Evolutionary conservation across 2,888 invertebrate genomes (phyloP), one percentile per base, ranked within the genome.

Genomic region (Cheilosia variabilis): DNA sequence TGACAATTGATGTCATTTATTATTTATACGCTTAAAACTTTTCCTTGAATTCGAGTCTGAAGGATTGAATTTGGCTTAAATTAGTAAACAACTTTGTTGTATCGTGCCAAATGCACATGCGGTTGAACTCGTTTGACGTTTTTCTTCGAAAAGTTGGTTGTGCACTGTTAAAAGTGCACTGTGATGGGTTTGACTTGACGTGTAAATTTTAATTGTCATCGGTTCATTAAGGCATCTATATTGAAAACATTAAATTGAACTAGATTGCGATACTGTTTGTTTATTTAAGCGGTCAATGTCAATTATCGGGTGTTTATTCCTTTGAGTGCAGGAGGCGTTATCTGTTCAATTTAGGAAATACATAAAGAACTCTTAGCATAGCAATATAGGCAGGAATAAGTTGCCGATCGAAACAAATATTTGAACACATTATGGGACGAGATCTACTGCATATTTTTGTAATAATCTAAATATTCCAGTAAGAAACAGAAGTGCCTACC

Each of bases 1-100:
- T 86, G 86, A 81, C 86, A 86, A 81, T 86, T 86, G 86, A 86
- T 63, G 68, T 76, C 63, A 72, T 86, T 72, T 81, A 81, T 86
- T 86, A 86, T 86, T 86, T 72, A 86, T 77, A 27, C 34, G 17
- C 24, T 86, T 81, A 63, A 86, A 81, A 76, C 57, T 81, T 60
- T 62, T 72, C 13, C 66, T 41, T 58, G 53, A 63, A 75, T 81
- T 62, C 9, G 45, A 31, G 50, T 22, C 22, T 45, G 63, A 63
- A 19, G 60, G 50, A 57, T 58, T 66, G 57, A 86, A 66, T 45
- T 57, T 34, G 17, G 17, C 37, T 53, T 86, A 81, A 86, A 86
- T 86, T 81, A 81, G 81, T 86, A 86, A 86, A 86, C 72, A 86
- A 73, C 24, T 76, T 57, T 66, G 66, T 76, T 84, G 73, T 79